Conservation (phyloP, 2,888 invertebrate species). For the Acheta domesticus region DNA sequence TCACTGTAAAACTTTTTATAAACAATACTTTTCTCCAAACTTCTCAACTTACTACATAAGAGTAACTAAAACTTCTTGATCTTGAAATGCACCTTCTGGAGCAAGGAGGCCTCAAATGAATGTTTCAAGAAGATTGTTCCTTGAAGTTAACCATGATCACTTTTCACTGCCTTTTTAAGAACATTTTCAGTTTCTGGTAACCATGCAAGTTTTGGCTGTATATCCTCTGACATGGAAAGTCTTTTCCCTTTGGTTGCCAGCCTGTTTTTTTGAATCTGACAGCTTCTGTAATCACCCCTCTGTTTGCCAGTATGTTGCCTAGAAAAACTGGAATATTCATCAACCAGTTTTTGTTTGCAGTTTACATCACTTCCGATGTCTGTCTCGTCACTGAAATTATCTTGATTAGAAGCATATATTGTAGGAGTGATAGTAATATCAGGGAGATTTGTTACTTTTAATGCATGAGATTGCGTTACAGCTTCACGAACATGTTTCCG, state of each 20-base stretch:
- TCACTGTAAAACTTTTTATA: not conserved
- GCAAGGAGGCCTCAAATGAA: not conserved
- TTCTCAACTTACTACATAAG: not conserved
- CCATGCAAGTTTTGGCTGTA: not conserved
- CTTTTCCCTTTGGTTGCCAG: not conserved
- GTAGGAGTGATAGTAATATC: no score
- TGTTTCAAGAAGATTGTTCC: not conserved
- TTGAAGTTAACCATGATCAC: slow-evolving; percentile 5
- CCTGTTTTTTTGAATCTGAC: not conserved
- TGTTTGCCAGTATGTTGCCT: no score
- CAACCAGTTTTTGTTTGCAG: no score
- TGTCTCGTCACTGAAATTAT: no score
- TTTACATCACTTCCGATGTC: no score
- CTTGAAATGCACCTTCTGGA: not conserved
- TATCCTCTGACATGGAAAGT: not conserved
- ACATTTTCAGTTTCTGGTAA: not conserved
- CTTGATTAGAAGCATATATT: no score
- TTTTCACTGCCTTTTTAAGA: not conserved
- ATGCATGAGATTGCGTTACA: no score
- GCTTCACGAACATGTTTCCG: no score
- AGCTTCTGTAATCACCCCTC: no score
- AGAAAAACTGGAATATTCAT: no score
- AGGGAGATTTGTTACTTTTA: no score
- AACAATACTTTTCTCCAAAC: not conserved
- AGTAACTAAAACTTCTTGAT: not conserved